Evolutionary conservation across 2,113 vertebrate genomes (phyloP).

Genomic region (Nothocercus nigrocapillus): DNA sequence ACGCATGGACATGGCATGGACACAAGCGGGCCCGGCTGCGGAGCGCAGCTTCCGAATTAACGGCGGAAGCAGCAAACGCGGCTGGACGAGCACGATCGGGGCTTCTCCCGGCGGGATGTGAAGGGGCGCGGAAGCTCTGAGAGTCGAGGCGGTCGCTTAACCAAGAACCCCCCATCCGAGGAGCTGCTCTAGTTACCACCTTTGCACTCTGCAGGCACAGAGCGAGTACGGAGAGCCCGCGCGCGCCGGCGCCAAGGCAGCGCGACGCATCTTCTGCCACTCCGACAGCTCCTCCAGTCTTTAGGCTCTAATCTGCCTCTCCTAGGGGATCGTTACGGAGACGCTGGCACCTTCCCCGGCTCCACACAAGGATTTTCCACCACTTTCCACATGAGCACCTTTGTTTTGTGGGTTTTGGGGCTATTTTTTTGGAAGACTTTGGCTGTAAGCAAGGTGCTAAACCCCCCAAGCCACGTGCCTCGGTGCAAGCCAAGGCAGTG

Average conservation of each 20-base stretch:
- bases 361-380: not conserved
- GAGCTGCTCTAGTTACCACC: not conserved
- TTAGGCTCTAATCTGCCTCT: not conserved
- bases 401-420: not conserved
- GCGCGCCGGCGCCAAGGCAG: not conserved
- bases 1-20: not conserved
- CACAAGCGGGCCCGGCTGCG: no score
- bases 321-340: not conserved
- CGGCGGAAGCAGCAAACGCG: not conserved
- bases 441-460: not conserved
- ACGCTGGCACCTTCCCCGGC: not conserved
- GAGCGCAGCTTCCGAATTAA: not conserved
- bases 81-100: not conserved
- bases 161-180: not conserved
- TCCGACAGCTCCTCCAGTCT: not conserved
- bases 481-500: not conserved
- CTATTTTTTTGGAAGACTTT: not conserved
- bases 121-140: not conserved
- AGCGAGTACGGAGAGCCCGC: not conserved
- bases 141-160: not conserved
- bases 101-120: no score
- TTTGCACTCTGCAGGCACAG: not conserved
- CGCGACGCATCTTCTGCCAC: not conserved
- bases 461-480: not conserved
- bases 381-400: not conserved